Conservation (phyloP, 2,113 vertebrate species). For the Chlamydotis undulata region DNA sequence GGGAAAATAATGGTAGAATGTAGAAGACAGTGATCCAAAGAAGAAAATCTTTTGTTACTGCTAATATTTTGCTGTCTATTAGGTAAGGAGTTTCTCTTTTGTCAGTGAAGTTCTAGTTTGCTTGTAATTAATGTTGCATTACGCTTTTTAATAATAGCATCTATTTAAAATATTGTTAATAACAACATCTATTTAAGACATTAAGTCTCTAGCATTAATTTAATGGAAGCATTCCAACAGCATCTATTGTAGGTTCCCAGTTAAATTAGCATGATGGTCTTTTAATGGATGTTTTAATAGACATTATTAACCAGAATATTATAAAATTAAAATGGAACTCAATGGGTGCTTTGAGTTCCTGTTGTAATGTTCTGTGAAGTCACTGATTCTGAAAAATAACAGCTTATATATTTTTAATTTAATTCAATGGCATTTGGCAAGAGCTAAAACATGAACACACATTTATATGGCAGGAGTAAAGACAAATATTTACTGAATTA, state of each 20-base stretch:
- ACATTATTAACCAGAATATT: conserved; percentile 71
- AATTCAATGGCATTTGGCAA: conserved; percentile 31
- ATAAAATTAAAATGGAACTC: conserved; percentile 66
- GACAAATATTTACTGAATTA: neutral
- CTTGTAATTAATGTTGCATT: conserved; percentile 68
- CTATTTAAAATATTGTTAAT: conserved; percentile 52
- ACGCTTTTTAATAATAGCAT: conserved; percentile 50
- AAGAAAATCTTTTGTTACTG: neutral
- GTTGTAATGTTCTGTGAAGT: conserved; percentile 39
- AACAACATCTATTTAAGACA: conserved; percentile 46
- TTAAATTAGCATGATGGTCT: conserved; percentile 74
- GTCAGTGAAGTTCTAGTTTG: conserved; percentile 11
- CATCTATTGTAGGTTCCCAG: conserved; percentile 65
- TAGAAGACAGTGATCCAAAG: neutral
- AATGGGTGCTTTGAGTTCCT: conserved; percentile 57
- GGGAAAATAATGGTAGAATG: neutral
- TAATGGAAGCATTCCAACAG: conserved; percentile 62
- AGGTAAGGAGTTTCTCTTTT: conserved; percentile 23
- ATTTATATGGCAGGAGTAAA: neutral
- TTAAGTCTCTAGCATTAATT: conserved; percentile 66
- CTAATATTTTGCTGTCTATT: neutral
- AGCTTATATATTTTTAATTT: conserved; percentile 49
- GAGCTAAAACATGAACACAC: neutral
- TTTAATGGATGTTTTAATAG: conserved; percentile 77
- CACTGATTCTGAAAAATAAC: conserved; percentile 56